These are phyloP conservation scores for Hemibagrus wyckioides DNA, from an alignment of 2,113 vertebrate species.

Conservation along the genomic window DNA sequence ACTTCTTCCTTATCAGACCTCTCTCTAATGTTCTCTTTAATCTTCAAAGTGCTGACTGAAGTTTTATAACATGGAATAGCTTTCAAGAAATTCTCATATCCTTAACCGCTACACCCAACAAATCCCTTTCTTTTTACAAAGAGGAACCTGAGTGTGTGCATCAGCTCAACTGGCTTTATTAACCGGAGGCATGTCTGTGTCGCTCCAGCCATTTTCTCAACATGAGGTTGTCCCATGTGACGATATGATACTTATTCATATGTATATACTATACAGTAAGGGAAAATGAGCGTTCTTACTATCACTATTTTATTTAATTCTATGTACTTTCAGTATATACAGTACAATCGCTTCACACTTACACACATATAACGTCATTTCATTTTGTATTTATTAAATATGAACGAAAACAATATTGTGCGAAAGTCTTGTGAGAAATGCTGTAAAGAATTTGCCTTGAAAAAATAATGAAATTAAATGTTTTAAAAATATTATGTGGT, in stretches of 20 bases:
- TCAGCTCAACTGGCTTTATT: background rate
- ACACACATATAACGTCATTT: no score
- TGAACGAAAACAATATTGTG: no score
- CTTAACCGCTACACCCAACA: background rate
- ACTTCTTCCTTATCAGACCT: background rate
- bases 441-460: no score
- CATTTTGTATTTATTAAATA: no score
- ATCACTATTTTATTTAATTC: no score
- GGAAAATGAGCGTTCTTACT: no score
- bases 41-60: background rate
- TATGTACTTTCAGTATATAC: no score
- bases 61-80: background rate
- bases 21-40: constrained; percentile 12
- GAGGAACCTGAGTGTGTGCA: background rate
- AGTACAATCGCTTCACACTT: no score
- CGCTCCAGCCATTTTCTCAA: background rate
- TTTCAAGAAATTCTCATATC: background rate
- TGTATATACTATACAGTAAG: background rate
- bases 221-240: background rate
- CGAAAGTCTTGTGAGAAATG: no score
- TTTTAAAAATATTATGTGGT: no score
- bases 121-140: background rate
- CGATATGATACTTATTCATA: background rate
- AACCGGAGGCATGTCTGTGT: background rate
- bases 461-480: no score